A percentile compares a stretch with the other conserved stretches of the same genome.
phyloP scores from a whole-genome alignment of 2,797 vertebrate genomes.

The Adrianichthys oophorus region DNA sequence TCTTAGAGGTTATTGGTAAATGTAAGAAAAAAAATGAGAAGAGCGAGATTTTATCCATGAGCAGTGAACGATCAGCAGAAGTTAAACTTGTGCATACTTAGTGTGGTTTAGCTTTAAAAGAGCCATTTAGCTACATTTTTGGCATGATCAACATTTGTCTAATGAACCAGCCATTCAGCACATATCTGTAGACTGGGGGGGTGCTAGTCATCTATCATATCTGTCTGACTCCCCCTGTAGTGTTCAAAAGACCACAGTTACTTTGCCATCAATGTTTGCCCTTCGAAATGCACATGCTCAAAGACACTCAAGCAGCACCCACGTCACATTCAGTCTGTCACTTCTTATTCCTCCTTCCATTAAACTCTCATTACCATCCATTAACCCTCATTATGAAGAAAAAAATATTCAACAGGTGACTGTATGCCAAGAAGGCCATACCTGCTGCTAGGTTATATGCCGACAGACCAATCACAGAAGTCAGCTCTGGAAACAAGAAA shows the following conservation, averaged over 20 bases:
- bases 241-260: constrained; percentile 74
- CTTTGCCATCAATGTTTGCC: constrained; percentile 67
- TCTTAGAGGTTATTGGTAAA: no score
- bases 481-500: constrained; percentile 22
- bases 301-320: constrained; percentile 29
- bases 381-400: constrained; percentile 65
- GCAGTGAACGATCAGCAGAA: no score
- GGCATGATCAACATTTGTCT: constrained; percentile 41
- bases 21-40: no score
- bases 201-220: constrained; percentile 72
- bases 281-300: constrained; percentile 36
- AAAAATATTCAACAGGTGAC: constrained; percentile 69
- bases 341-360: constrained; percentile 61
- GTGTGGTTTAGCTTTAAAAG: constrained; percentile 6
- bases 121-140: constrained; percentile 1
- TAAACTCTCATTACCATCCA: constrained; percentile 71
- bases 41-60: no score
- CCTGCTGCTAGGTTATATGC: constrained; percentile 66
- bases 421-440: constrained; percentile 39
- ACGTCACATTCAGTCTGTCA: constrained; percentile 49
- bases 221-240: constrained; percentile 64
- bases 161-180: constrained; percentile 31
- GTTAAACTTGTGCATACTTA: no score
- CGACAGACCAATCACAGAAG: constrained; percentile 50
- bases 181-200: constrained; percentile 57